A percentile compares a stretch with the other conserved stretches of the same genome.
Conservation (phyloP, 2,888 invertebrate genomes). For the Tetropium fuscum region DNA sequence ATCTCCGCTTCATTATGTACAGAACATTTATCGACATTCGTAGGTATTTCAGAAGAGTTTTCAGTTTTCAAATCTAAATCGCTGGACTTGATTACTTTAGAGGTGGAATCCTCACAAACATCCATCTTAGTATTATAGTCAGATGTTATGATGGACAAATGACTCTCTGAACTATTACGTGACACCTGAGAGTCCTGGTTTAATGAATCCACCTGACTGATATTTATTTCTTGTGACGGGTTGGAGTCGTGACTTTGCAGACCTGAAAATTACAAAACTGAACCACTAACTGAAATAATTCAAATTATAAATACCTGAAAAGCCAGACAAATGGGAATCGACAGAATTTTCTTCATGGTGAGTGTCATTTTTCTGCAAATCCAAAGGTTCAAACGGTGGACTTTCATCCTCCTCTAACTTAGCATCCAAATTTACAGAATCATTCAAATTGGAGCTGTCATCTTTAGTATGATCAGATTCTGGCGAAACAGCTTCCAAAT, state of each 20-base stretch:
- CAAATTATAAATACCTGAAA: no score
- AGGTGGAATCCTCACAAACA: conserved; percentile 53
- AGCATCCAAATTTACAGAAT: conserved; percentile 63
- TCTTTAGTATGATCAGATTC: conserved; percentile 68
- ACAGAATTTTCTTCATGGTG: conserved; percentile 69
- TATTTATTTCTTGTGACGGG: conserved; percentile 50
- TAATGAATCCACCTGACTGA: conserved; percentile 58
- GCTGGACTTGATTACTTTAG: conserved; percentile 35
- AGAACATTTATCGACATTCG: conserved; percentile 17
- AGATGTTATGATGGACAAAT: conserved; percentile 68
- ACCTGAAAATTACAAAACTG: conserved; percentile 57
- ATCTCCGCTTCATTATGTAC: conserved; percentile 18
- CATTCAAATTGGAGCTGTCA: conserved; percentile 55
- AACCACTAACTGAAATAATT: no score
- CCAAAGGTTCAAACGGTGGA: conserved; percentile 75
- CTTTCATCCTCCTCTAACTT: conserved; percentile 75
- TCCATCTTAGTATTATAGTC: conserved; percentile 67
- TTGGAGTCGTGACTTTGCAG: conserved; percentile 69
- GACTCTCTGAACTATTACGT: conserved; percentile 73
- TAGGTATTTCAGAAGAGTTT: conserved; percentile 12
- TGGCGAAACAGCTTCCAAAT: conserved; percentile 85
- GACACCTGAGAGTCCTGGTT: conserved; percentile 74
- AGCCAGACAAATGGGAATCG: conserved; percentile 71
- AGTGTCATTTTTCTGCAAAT: conserved; percentile 55
- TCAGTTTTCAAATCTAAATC: conserved; percentile 18